Percentiles rank a stretch among this genome's conserved stretches.
Conservation (phyloP, 2,888 invertebrate genomes). For the Trilocha varians region DNA sequence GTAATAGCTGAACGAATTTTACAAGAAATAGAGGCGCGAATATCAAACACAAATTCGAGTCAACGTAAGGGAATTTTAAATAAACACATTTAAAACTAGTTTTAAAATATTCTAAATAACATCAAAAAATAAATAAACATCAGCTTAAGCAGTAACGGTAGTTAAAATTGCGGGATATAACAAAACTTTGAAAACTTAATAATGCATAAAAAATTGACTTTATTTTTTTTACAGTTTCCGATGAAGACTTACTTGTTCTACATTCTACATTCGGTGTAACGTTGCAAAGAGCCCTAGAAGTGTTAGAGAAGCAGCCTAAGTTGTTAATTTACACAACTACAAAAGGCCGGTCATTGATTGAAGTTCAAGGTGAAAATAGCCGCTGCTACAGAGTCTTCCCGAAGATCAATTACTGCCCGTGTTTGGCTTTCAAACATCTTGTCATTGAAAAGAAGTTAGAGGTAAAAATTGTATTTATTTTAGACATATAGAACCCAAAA, state of each 20-base stretch:
- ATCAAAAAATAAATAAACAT: too few relatives aligned
- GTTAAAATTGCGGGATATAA: too few relatives aligned
- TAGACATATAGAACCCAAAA: too few relatives aligned
- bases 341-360: conserved; percentile 61
- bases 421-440: conserved; percentile 72
- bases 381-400: conserved; percentile 77
- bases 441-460: conserved; percentile 68
- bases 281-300: conserved; percentile 73
- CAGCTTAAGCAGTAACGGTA: too few relatives aligned
- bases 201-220: too few relatives aligned
- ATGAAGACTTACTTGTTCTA: conserved; percentile 68
- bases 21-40: conserved; percentile 27
- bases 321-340: conserved; percentile 59
- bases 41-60: conserved; percentile 20
- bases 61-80: conserved; percentile 14
- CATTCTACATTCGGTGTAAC: conserved; percentile 74
- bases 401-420: conserved; percentile 78
- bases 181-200: too few relatives aligned
- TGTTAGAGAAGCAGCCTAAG: conserved; percentile 73
- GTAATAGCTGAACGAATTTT: conserved; percentile 27
- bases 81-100: neutral
- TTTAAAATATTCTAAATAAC: too few relatives aligned
- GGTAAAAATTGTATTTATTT: conserved; percentile 27
- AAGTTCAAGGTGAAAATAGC: conserved; percentile 70
- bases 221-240: conserved; percentile 60